Conservation (phyloP, 2,113 vertebrate species). For the Chauna torquata region DNA sequence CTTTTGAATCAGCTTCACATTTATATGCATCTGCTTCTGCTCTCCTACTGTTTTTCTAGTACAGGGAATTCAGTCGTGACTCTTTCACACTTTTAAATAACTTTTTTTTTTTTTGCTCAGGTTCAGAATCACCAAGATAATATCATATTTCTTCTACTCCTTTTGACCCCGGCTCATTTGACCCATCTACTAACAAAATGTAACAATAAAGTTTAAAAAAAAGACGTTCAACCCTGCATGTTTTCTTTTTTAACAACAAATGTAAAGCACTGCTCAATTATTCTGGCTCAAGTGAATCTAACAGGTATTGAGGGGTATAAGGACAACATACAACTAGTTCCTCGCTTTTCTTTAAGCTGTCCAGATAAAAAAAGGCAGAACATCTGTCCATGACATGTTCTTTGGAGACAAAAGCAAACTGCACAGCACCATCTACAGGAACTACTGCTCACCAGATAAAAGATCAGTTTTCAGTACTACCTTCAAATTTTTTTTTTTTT, state of each 20-base stretch:
- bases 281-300: background rate
- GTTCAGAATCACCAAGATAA: background rate
- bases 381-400: background rate
- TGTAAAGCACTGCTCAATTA: background rate
- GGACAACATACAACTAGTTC: background rate
- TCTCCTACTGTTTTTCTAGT: background rate
- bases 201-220: background rate
- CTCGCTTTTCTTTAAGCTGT: background rate
- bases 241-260: background rate
- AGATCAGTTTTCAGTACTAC: background rate
- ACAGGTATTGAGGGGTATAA: background rate
- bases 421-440: background rate
- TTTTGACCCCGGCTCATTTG: background rate
- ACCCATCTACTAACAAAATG: background rate
- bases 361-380: background rate
- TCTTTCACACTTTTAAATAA: background rate
- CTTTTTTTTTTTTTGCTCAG: background rate
- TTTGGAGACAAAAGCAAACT: background rate
- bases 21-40: background rate
- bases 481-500: background rate
- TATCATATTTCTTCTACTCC: background rate
- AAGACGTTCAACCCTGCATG: background rate
- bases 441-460: background rate
- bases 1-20: background rate
- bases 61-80: background rate